These are phyloP conservation scores for Hofmannophila pseudospretella DNA, from an alignment of 2,888 invertebrate genomes.

Conservation along the genomic window DNA sequence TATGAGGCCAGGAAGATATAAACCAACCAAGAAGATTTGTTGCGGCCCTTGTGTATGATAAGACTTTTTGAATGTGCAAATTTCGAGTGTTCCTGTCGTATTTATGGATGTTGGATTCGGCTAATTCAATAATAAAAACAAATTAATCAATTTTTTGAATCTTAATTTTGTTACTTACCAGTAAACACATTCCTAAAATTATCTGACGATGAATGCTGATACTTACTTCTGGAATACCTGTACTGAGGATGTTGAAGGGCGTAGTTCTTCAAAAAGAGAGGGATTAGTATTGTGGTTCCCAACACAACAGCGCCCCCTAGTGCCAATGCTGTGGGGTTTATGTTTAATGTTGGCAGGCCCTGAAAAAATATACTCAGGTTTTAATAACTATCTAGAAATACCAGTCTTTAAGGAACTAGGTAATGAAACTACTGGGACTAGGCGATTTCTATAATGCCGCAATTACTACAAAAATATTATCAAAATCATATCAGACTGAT, in stretches of 20 bases:
- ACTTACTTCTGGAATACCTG: conserved; percentile 52
- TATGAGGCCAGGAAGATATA: conserved; percentile 29
- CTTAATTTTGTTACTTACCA: no score
- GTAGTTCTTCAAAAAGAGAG: conserved; percentile 55
- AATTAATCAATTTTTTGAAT: no score
- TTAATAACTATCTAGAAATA: not conserved
- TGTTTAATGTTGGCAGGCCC: conserved; percentile 74
- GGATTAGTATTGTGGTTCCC: conserved; percentile 74
- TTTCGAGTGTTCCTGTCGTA: not conserved
- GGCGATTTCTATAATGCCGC: no score
- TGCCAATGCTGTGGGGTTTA: conserved; percentile 79
- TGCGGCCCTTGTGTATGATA: conserved; percentile 30
- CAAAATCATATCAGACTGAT: no score
- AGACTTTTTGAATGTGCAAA: not conserved
- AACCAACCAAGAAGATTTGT: conserved; percentile 25
- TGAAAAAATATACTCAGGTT: conserved; percentile 24
- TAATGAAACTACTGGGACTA: no score
- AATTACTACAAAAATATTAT: no score
- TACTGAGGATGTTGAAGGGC: conserved; percentile 21
- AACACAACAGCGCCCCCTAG: conserved; percentile 78
- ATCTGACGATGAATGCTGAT: no score
- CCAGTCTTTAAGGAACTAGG: no score
- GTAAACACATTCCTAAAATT: no score
- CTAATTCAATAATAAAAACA: no score
- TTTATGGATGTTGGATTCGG: not conserved